A percentile compares a stretch with the other conserved stretches of the same genome.
Evolutionary conservation across 2,888 invertebrate genomes (phyloP).

Genomic region (Auanema freiburgensis): DNA sequence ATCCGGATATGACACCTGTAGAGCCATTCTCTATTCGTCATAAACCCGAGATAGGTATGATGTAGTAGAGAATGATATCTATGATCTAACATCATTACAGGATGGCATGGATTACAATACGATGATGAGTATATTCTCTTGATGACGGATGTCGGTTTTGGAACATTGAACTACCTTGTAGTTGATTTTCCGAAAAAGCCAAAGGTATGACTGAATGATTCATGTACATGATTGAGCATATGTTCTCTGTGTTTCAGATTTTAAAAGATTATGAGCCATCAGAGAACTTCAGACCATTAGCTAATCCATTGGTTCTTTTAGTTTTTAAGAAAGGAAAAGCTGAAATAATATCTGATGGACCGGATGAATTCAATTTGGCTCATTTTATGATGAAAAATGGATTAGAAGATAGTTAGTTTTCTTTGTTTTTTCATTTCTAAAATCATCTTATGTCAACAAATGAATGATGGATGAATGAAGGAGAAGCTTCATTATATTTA

Average conservation of each 20-base stretch:
- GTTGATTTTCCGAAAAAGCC: conserved; percentile 57
- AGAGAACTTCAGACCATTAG: conserved; percentile 53
- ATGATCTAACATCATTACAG: conserved; percentile 6
- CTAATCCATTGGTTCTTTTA: conserved; percentile 58
- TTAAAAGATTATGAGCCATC: conserved; percentile 51
- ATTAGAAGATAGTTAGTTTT: conserved; percentile 48
- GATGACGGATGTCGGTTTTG: conserved; percentile 61
- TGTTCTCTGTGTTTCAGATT: conserved; percentile 29
- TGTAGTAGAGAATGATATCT: background rate
- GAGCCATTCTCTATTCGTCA: conserved; percentile 53
- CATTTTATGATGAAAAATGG: conserved; percentile 54
- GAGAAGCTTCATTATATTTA: too few relatives aligned
- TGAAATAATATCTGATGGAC: conserved; percentile 19
- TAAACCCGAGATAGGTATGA: conserved; percentile 47
- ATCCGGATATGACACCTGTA: conserved; percentile 54
- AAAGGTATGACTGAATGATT: conserved; percentile 26
- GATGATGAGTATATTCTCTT: conserved; percentile 41
- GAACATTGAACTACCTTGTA: conserved; percentile 54
- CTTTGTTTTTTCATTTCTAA: conserved; percentile 1
- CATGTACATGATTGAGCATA: background rate
- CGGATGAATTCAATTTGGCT: conserved; percentile 50
- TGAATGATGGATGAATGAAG: too few relatives aligned
- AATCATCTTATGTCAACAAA: too few relatives aligned
- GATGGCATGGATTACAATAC: conserved; percentile 42
- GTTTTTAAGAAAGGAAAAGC: conserved; percentile 48